Evolutionary conservation across 2,888 invertebrate genomes (phyloP).

Genomic region (Drosophila basisetae): DNA sequence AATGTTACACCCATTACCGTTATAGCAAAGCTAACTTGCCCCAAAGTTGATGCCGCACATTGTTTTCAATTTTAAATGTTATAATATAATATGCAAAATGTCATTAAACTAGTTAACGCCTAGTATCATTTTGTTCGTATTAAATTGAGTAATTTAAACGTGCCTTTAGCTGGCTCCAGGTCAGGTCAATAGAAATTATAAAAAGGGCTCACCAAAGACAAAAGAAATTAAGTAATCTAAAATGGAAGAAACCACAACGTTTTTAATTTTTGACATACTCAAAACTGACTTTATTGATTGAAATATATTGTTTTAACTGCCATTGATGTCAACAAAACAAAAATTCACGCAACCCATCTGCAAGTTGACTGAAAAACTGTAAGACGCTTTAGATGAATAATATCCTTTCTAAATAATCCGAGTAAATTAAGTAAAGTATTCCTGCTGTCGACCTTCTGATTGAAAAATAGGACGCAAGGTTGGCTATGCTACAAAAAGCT

Average conservation of each 20-base stretch:
- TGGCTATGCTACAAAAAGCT: constrained; percentile 24
- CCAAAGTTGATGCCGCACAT: constrained; percentile 16
- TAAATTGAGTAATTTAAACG: not conserved
- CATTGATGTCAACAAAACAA: not conserved
- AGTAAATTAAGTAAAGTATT: constrained; percentile 1
- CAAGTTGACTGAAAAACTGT: too few relatives aligned
- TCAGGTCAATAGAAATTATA: not conserved
- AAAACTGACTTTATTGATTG: not conserved
- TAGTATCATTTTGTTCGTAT: not conserved
- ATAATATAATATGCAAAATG: constrained; percentile 8
- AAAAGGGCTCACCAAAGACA: not conserved
- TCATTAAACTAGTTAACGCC: not conserved
- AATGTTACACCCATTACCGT: constrained; percentile 59
- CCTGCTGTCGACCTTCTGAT: constrained; percentile 9
- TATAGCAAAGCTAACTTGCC: constrained; percentile 25
- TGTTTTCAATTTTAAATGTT: constrained; percentile 9
- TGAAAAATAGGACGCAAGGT: constrained; percentile 35
- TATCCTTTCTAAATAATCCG: not conserved
- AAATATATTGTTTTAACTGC: not conserved
- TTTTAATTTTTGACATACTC: not conserved
- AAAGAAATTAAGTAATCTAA: not conserved
- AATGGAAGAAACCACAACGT: not conserved
- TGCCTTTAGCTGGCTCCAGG: not conserved
- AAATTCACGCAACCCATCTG: not conserved
- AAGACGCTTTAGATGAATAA: not conserved